Evolutionary conservation across 2,888 invertebrate genomes (phyloP), one percentile per base, ranked within the genome.

Genomic region (Oeneis ivallda): DNA sequence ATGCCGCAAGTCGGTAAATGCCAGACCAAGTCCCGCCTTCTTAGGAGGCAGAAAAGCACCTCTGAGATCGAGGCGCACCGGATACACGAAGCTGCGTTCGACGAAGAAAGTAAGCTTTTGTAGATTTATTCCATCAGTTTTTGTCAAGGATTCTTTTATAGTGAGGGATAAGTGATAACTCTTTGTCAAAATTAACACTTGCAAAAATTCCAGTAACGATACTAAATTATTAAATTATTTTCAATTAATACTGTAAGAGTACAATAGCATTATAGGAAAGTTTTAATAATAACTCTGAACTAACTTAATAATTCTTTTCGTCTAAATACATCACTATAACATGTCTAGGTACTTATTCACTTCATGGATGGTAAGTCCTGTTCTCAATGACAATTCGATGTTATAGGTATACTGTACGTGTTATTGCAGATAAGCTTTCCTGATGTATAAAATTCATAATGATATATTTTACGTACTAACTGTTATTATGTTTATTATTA

Each of bases 41-140:
- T 98, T 68, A 94, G 98, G 71, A 93, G 98, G 61, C 98, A 98
- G 89, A 97, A 97, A 86, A 97, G 97, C 76, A 96, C 97, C 62
- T 97, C 97, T 10, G 96, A 96, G 84, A 95, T 96, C 71, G 96
- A 96, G 82, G 94, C 95, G 43, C 91, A 90, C 70, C 93, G 95
- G 75, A 92, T 95, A 58, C 95, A 89, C 71, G 94, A 94, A 67
- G 86, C 93, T 26, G 89, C 92, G 54, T 93, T 93, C 73, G 94
- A 95, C 72, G 96, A 96, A 87, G 96, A 96, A 94, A 96, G 96
- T 96, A 93, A 96, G 96, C 43, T 62, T 8, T 39, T 50, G 9
- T 32, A 34, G 2, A 15, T 26, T 26, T 11, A 17, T 15, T 17
- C 8, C 17, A 15, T 47, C 47, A 1, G 17, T 17, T 47, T 0